Evolutionary conservation across 2,797 vertebrate species (phyloP).

Genomic region (Mico argentatus): DNA sequence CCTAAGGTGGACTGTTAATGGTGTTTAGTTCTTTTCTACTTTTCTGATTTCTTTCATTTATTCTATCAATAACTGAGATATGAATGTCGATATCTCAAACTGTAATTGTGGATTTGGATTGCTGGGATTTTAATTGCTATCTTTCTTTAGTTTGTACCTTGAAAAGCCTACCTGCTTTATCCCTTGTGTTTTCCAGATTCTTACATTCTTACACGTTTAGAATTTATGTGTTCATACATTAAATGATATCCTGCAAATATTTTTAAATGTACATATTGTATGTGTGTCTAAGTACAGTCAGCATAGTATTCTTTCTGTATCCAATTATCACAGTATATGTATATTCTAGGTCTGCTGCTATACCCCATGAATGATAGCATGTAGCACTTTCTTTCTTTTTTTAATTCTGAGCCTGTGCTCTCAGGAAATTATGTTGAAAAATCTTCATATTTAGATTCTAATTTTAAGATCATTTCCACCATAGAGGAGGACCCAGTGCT

Average conservation of each 20-base stretch:
- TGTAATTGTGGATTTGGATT: neutral
- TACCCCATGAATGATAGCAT: neutral
- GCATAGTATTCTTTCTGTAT: neutral
- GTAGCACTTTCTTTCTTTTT: neutral
- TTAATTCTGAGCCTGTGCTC: neutral
- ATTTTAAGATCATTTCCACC: constrained; percentile 11
- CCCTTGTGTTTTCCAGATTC: neutral
- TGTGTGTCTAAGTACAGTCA: neutral
- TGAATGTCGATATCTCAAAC: neutral
- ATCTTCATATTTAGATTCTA: neutral
- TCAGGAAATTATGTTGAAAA: constrained; percentile 17
- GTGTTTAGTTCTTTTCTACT: neutral
- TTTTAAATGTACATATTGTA: neutral
- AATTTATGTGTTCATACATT: neutral
- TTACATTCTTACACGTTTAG: neutral
- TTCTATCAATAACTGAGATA: neutral
- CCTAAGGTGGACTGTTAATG: neutral
- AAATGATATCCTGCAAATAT: neutral
- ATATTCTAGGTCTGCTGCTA: neutral
- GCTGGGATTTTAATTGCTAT: neutral
- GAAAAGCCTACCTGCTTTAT: neutral
- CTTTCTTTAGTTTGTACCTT: neutral
- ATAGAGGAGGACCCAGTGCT: neutral
- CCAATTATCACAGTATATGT: neutral
- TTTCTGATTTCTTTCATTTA: neutral